Conservation (phyloP, 2,797 vertebrate genomes). For the Ctenopoma multispine region DNA sequence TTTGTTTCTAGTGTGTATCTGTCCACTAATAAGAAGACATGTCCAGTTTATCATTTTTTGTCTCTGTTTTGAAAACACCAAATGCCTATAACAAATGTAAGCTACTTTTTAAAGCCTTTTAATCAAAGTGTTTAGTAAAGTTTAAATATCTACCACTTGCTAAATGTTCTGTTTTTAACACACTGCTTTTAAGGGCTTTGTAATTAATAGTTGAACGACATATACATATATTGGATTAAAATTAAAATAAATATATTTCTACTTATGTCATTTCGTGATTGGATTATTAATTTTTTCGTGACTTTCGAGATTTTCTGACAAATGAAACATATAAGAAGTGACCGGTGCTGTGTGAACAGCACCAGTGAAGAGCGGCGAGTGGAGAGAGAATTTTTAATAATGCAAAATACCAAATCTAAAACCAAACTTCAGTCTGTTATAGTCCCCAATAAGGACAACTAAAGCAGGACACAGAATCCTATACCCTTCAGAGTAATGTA, state of each 20-base stretch:
- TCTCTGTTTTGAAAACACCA: neutral
- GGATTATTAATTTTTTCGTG: constrained; percentile 21
- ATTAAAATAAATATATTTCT: constrained; percentile 65
- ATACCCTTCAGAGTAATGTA: no score
- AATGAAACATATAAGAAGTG: neutral
- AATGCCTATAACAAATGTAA: constrained; percentile 24
- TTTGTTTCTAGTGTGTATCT: neutral
- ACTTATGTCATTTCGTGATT: constrained; percentile 16
- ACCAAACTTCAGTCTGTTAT: no score
- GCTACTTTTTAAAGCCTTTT: neutral
- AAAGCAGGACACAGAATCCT: no score
- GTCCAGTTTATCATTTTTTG: constrained; percentile 16
- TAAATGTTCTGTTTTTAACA: constrained; percentile 16
- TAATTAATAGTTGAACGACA: constrained; percentile 36
- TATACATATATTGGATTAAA: constrained; percentile 35
- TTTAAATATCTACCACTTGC: constrained; percentile 10
- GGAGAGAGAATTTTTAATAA: no score
- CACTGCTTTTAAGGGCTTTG: constrained; percentile 21
- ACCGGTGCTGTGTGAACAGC: neutral
- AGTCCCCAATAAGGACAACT: no score
- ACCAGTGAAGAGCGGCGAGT: no score
- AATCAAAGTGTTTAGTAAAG: neutral
- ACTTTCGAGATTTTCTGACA: no score
- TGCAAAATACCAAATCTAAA: no score
- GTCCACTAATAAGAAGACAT: neutral